A percentile compares a stretch with the other conserved stretches of the same genome.
These are phyloP conservation scores for Trichogramma dendrolimi DNA, from an alignment of 2,888 invertebrate genomes.

Conservation along the genomic window DNA sequence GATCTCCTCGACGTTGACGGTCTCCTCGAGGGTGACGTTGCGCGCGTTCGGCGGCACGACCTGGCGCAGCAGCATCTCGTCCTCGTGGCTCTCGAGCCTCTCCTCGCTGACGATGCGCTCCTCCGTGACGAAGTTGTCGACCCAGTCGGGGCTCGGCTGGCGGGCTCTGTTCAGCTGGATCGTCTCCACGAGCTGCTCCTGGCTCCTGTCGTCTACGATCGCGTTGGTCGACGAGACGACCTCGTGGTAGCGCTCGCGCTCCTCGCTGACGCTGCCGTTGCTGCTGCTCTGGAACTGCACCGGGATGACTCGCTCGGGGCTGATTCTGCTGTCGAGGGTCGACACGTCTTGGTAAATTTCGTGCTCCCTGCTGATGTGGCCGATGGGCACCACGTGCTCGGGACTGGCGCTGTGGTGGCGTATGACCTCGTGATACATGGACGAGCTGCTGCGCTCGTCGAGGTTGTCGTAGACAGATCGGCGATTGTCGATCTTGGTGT, in stretches of 20 bases:
- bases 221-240: too few relatives aligned
- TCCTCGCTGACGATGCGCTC: neutral
- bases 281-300: too few relatives aligned
- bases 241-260: too few relatives aligned
- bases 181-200: too few relatives aligned
- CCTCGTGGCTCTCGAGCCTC: neutral
- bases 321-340: too few relatives aligned
- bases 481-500: neutral
- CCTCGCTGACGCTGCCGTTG: too few relatives aligned
- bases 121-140: constrained; percentile 4
- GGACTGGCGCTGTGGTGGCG: neutral
- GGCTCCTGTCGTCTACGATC: too few relatives aligned
- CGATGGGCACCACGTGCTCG: neutral
- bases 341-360: too few relatives aligned
- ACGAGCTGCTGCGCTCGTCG: neutral
- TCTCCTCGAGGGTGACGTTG: constrained; percentile 44
- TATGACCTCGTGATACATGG: neutral
- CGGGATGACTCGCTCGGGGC: too few relatives aligned
- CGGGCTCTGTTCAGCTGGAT: too few relatives aligned
- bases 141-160: constrained; percentile 3
- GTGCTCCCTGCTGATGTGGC: too few relatives aligned
- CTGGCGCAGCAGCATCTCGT: neutral
- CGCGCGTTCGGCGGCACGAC: neutral
- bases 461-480: neutral
- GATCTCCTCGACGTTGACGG: constrained; percentile 41